Evolutionary conservation across 2,888 invertebrate genomes (phyloP).

Genomic region (Megastigmus dorsalis): DNA sequence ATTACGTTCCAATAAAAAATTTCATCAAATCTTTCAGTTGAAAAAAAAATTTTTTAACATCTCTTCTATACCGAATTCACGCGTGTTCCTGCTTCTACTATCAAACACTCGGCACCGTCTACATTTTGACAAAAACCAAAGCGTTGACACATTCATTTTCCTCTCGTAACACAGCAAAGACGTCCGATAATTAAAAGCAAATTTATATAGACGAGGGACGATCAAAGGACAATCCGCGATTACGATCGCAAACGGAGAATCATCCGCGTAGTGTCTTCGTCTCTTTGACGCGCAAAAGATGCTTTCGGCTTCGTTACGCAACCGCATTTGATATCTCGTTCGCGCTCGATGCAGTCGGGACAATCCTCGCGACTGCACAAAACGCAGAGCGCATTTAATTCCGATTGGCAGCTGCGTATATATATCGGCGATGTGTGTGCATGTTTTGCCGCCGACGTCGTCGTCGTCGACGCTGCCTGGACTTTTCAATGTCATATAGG

Average conservation of each 20-base stretch:
- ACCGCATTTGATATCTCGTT: too few species aligned
- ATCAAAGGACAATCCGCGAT: conserved; percentile 43
- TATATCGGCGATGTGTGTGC: not conserved
- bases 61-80: too few species aligned
- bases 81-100: too few species aligned
- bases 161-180: too few species aligned
- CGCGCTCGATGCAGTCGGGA: too few species aligned
- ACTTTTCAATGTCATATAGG: conserved; percentile 50
- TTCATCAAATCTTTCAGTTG: too few species aligned
- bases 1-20: too few species aligned
- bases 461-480: conserved; percentile 17
- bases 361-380: not conserved
- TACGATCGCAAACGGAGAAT: conserved; percentile 4
- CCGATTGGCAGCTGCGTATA: conserved; percentile 8
- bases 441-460: not conserved
- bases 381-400: conserved; percentile 30
- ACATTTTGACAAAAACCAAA: not conserved
- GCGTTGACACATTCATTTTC: not conserved
- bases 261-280: not conserved
- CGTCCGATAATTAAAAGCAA: too few species aligned
- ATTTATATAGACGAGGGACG: not conserved
- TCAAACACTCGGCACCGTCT: not conserved
- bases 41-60: too few species aligned
- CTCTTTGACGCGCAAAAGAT: conserved; percentile 13
- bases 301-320: conserved; percentile 45